phyloP scores from a whole-genome alignment of 1,140 invertebrate genomes.

The Pseudachorutes palmiensis region DNA sequence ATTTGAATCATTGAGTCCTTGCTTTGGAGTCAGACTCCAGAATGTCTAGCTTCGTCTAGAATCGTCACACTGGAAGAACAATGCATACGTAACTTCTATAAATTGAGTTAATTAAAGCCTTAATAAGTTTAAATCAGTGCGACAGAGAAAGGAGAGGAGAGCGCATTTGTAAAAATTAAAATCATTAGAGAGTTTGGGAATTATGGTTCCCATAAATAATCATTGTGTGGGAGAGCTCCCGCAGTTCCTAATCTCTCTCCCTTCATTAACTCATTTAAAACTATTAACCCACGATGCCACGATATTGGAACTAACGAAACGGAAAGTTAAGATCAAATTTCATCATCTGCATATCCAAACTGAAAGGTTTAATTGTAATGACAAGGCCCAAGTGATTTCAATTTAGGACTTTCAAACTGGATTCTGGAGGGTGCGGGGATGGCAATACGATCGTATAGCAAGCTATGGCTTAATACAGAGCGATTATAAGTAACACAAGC shows the following conservation, averaged over 20 bases:
- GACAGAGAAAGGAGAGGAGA: conserved; percentile 10
- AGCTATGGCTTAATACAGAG: too few species aligned
- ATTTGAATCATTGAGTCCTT: too few species aligned
- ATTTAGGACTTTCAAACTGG: too few species aligned
- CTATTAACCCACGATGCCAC: conserved; percentile 24
- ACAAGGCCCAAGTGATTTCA: too few species aligned
- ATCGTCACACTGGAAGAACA: too few species aligned
- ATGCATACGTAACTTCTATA: too few species aligned
- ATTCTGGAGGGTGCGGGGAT: too few species aligned
- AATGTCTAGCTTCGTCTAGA: too few species aligned
- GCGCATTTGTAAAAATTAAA: conserved; percentile 7
- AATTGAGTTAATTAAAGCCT: conserved; percentile 11
- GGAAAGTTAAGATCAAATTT: conserved; percentile 35
- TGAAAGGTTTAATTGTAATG: neutral
- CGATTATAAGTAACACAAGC: too few species aligned
- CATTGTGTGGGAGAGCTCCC: conserved; percentile 27
- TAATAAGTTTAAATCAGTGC: conserved; percentile 6
- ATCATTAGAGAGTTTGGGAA: conserved; percentile 14
- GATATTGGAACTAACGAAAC: conserved; percentile 16
- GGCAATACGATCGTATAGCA: too few species aligned
- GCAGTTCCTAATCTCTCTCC: neutral
- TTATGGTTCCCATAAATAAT: conserved; percentile 27
- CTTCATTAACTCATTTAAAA: conserved; percentile 37
- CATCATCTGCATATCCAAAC: conserved; percentile 32
- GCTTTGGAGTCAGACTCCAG: too few species aligned